Percentiles rank a stretch among this genome's conserved stretches.
phyloP scores from a whole-genome alignment of 2,113 vertebrate genomes.

The Neofelis nebulosa region DNA sequence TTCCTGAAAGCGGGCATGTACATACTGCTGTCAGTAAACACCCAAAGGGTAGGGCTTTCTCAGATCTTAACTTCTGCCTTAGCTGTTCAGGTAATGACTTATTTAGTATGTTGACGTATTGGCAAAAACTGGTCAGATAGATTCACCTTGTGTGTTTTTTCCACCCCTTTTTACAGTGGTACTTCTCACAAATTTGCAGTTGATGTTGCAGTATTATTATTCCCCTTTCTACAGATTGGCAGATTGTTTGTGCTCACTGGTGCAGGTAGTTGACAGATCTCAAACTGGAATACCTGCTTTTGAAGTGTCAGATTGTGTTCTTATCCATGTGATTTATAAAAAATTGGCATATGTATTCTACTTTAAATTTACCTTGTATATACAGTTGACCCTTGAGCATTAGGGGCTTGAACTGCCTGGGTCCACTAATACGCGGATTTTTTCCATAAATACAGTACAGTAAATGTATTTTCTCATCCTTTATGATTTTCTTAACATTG shows the following conservation, averaged over 20 bases:
- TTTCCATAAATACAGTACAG: background rate
- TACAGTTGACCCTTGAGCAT: background rate
- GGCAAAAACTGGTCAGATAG: background rate
- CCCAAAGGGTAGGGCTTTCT: background rate
- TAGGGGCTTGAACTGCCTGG: background rate
- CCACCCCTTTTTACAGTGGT: background rate
- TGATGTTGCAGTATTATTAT: background rate
- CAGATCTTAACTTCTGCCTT: background rate
- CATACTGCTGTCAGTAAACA: background rate
- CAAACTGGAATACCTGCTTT: background rate
- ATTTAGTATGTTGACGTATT: background rate
- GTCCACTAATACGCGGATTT: background rate
- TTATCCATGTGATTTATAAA: background rate
- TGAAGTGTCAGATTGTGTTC: slow-evolving; percentile 23
- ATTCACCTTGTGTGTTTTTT: background rate
- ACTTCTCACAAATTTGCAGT: background rate
- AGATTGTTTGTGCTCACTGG: background rate
- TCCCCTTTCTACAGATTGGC: background rate
- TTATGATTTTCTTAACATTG: background rate
- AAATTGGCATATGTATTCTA: background rate
- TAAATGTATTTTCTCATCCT: background rate
- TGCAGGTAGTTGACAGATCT: background rate
- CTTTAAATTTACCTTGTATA: background rate
- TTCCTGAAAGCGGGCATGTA: background rate
- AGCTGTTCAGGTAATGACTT: background rate